These are phyloP conservation scores for Bathynomus jamesi DNA, from an alignment of 1,140 invertebrate genomes.

Conservation along the genomic window DNA sequence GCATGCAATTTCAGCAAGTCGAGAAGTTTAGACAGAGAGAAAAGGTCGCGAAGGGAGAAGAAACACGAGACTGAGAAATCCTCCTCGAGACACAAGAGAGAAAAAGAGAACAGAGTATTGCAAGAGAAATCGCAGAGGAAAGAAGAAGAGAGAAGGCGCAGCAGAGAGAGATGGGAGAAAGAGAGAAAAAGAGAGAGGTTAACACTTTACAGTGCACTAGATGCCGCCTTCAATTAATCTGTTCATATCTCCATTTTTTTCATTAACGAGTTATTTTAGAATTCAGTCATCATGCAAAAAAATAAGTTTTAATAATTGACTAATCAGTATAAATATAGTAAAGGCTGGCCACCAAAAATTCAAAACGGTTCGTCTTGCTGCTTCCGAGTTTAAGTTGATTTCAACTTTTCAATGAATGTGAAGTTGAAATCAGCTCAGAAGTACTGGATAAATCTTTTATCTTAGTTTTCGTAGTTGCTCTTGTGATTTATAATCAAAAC, in stretches of 20 bases:
- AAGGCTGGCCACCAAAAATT: neutral
- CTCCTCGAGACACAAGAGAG: slow-evolving; percentile 13
- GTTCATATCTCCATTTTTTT: neutral
- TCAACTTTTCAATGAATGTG: too few species aligned
- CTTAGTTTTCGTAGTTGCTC: too few species aligned
- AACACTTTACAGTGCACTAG: neutral
- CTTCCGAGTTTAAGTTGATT: too few species aligned
- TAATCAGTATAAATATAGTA: neutral
- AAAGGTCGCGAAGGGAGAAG: slow-evolving; percentile 15
- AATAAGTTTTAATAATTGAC: too few species aligned
- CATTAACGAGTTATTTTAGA: too few species aligned
- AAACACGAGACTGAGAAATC: slow-evolving; percentile 19
- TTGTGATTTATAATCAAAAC: too few species aligned
- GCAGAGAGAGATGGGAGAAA: slow-evolving; percentile 44
- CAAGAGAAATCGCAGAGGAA: slow-evolving; percentile 39
- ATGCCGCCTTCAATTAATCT: neutral
- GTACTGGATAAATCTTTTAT: too few species aligned
- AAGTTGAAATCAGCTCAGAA: too few species aligned
- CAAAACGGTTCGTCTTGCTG: neutral
- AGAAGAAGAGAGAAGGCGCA: slow-evolving; percentile 42
- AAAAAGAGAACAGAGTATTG: neutral
- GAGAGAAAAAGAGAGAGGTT: slow-evolving; percentile 20
- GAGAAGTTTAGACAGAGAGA: neutral
- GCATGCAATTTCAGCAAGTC: neutral
- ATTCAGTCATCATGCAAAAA: too few species aligned